These are phyloP conservation scores for Chamaea fasciata DNA, from an alignment of 2,113 vertebrate genomes.

Conservation along the genomic window DNA sequence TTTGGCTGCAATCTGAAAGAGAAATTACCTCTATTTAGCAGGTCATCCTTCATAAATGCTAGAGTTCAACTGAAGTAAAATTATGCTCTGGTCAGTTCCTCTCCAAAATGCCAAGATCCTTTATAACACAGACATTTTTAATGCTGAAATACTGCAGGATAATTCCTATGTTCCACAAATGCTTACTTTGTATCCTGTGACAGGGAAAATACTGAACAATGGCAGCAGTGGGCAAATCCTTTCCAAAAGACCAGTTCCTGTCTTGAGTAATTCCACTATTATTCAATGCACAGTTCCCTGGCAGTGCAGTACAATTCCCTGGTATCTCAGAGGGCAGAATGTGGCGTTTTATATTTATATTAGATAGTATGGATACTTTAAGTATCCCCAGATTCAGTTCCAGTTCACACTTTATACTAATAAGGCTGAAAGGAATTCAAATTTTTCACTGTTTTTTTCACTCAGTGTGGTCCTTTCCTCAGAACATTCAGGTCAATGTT, in stretches of 20 bases:
- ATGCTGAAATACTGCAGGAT: conserved; percentile 33
- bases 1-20: neutral
- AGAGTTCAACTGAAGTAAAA: neutral
- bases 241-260: conserved; percentile 27
- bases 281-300: neutral
- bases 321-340: neutral
- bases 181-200: conserved; percentile 27
- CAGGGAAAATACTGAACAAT: conserved; percentile 46
- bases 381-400: neutral
- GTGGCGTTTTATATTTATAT: neutral
- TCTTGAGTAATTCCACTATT: conserved; percentile 7
- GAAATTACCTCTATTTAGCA: neutral
- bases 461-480: neutral
- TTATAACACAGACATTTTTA: neutral
- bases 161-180: neutral
- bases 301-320: conserved; percentile 5
- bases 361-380: neutral
- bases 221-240: conserved; percentile 3
- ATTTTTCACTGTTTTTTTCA: neutral
- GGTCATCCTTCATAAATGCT: neutral
- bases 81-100: neutral
- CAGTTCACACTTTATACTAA: neutral
- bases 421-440: neutral
- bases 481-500: neutral
- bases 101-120: neutral